These are phyloP conservation scores for Neodiprion lecontei DNA, from an alignment of 1,140 invertebrate species.

Conservation along the genomic window DNA sequence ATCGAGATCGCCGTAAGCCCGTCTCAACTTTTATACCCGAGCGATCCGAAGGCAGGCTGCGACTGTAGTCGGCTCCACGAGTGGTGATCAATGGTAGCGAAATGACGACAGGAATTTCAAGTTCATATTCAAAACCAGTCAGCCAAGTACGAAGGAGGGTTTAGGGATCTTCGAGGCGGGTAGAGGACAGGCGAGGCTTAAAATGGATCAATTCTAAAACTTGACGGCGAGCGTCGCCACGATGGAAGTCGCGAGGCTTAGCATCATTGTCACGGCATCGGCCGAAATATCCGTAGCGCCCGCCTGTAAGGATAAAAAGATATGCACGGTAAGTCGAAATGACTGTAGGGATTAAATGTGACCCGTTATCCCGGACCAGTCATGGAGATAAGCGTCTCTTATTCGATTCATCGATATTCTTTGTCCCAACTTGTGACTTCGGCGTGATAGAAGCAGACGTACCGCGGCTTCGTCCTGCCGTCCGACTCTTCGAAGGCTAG, in stretches of 20 bases:
- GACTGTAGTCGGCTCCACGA: too few relatives aligned
- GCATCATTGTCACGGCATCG: neutral
- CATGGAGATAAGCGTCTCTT: too few relatives aligned
- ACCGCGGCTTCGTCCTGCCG: neutral
- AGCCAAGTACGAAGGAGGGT: too few relatives aligned
- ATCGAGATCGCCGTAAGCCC: too few relatives aligned
- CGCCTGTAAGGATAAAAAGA: neutral
- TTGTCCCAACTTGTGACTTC: too few relatives aligned
- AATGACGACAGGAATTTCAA: too few relatives aligned
- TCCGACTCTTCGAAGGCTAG: neutral
- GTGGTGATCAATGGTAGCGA: too few relatives aligned
- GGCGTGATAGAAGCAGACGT: neutral
- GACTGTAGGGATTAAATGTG: neutral
- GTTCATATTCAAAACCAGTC: too few relatives aligned
- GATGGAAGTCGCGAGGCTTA: conserved; percentile 19
- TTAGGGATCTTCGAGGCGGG: too few relatives aligned
- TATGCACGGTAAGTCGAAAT: neutral
- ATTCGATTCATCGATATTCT: too few relatives aligned
- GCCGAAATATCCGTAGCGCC: neutral
- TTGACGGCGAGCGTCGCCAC: conserved; percentile 16
- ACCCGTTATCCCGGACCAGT: neutral
- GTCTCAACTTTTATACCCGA: too few relatives aligned
- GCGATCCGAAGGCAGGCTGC: too few relatives aligned
- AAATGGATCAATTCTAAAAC: conserved; percentile 8
- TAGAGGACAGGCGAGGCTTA: neutral